Base-by-base conservation (phyloP, 2,888 invertebrate genomes). In the Patella depressa region DNA sequence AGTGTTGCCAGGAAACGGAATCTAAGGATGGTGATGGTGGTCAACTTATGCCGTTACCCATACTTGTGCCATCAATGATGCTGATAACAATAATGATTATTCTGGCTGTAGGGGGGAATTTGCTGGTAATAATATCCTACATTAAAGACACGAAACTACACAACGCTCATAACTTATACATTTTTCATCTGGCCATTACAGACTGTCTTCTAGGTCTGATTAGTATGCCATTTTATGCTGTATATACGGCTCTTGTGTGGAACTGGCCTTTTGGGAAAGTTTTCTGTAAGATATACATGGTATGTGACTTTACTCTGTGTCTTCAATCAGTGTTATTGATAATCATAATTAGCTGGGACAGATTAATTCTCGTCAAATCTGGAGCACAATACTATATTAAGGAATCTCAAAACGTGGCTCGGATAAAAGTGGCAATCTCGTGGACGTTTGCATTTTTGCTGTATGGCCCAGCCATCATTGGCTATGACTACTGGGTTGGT, bases 201-300 rank as follows among this genome's bases (percentile, higher is more conserved):
- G 88, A 88, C 72, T 71, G 86, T 14, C 69, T 84, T 2, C 76
- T 88, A 7, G 85, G 85, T 3, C 11, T 74, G 9, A 74, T 82
- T 59, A 87, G 87, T 78, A 83, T 86, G 82, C 84, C 85, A 2
- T 80, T 88, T 53, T 85, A 87, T 72, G 84, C 85, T 3, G 81
- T 84, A n/a, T 85, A 84, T 70, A 87, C 85, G 2, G 57, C 85
- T 2, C 71, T 71, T 9, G 79, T 78, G 11, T 84, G 78, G 70
- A 65, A 70, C 34, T 88, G 88, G 88, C 82, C 82, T 0, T 84
- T 88, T 69, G 86, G 86, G 14, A 65, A 73, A 19, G 77, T 73
- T n/a, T 82, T 85, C 71, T 88, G 88, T 74, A 87, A 87, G 75
- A 53, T 81, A 3, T 87, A 80, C 79, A 59, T 84, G 73, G 78